phyloP scores from a whole-genome alignment of 2,113 vertebrate genomes.

The Galeopterus variegatus region DNA sequence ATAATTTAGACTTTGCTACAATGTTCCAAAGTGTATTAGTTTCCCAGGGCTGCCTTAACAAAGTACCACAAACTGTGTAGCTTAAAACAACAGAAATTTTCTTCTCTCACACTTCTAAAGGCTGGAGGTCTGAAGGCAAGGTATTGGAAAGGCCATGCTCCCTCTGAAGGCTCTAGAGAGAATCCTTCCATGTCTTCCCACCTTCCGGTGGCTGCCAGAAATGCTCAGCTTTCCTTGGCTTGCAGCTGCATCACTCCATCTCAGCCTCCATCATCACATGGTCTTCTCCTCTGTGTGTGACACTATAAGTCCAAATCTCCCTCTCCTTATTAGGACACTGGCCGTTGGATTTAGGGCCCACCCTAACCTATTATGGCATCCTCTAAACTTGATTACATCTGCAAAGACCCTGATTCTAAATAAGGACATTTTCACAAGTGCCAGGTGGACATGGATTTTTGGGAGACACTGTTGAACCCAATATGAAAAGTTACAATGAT shows the following conservation, averaged over 20 bases:
- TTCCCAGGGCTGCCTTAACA: not conserved
- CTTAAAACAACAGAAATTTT: not conserved
- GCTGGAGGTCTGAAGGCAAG: not conserved
- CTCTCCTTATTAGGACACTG: not conserved
- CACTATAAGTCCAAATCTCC: not conserved
- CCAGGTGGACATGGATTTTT: not conserved
- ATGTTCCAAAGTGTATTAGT: not conserved
- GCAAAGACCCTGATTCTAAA: slow-evolving; percentile 13
- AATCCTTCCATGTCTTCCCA: not conserved
- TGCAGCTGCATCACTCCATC: not conserved
- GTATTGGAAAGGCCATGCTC: not conserved
- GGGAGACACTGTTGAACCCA: not conserved
- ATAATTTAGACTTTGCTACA: not conserved
- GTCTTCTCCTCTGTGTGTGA: not conserved
- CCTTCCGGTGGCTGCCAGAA: not conserved
- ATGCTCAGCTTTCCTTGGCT: not conserved
- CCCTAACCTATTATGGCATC: not conserved
- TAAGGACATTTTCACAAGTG: not conserved
- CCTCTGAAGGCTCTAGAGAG: not conserved
- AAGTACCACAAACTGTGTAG: not conserved
- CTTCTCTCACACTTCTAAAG: not conserved
- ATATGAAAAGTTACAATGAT: not conserved
- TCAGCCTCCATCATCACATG: not conserved
- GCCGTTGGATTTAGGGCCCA: not conserved
- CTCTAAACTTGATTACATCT: not conserved